Base-by-base conservation (phyloP, 2,888 invertebrate genomes). In the Molorchus minor region DNA sequence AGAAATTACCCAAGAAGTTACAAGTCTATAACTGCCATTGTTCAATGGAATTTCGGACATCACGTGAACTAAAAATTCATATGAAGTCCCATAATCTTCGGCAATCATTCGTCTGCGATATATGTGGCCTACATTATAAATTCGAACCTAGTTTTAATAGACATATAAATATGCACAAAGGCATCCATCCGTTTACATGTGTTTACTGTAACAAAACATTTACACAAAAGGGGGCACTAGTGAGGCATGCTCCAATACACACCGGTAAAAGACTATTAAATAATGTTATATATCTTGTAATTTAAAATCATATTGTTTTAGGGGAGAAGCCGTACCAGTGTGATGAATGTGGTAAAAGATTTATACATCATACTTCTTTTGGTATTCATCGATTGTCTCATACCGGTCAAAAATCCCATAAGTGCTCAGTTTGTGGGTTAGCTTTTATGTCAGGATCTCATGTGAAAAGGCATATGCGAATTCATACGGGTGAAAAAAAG, bases 381-480 rank as follows among this genome's bases (percentile, higher is more conserved):
- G 87, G 86, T 77, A 86, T 88, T 84, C 89, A 89, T 80, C 85
- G 84, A 76, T 77, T 88, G 74, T 85, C 86, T 21, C 89, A 89
- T 79, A 83, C 84, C 38, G 87, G 87, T 61, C 77, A 84, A 65
- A 86, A 86, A 79, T 83, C 85, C 57, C 85, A 85, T 81, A 79
- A 84, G 63, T 87, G 87, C 75, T 80, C 81, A 71, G 79, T 83
- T 67, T 89, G 89, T 78, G 84, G 86, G 15, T 79, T 86, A 51
- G 84, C 84, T 62, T 83, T 89, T 43, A 82, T 87, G 78, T 87
- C 87, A 64, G 84, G 84, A 64, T 88, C 88, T 58, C 88, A 89
- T 76, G 82, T 89, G 70, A 87, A 86, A 80, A 82, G 88, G 1
- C 89, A 89, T 79, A 84, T 86, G 83, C 83, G 87, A 65, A 85